A percentile compares a stretch with the other conserved stretches of the same genome.
Evolutionary conservation across 2,888 invertebrate species (phyloP).

Genomic region (Trichogramma dendrolimi): DNA sequence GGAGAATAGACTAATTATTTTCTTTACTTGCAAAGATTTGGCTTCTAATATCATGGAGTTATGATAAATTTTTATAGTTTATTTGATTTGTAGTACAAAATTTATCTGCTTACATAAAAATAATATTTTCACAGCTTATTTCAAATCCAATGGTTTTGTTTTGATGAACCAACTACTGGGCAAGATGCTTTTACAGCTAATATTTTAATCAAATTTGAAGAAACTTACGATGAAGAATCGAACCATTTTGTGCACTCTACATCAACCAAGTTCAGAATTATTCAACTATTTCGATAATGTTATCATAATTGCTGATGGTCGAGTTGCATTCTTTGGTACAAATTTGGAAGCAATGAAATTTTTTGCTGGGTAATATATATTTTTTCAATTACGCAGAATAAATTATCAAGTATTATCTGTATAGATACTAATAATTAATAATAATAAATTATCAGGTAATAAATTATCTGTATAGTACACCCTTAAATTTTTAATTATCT

Average conservation of each 20-base stretch:
- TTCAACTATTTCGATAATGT: constrained; percentile 77
- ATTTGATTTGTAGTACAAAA: not conserved
- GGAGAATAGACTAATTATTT: too few species aligned
- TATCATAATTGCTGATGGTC: constrained; percentile 80
- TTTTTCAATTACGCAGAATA: not conserved
- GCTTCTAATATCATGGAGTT: too few species aligned
- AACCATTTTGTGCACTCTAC: constrained; percentile 88
- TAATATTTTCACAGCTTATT: constrained; percentile 58
- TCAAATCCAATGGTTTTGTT: constrained; percentile 89
- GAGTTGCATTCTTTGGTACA: constrained; percentile 79
- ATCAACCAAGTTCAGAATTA: constrained; percentile 86
- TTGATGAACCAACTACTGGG: constrained; percentile 95
- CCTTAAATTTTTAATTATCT: too few species aligned
- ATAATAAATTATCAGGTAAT: too few species aligned
- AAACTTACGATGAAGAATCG: constrained; percentile 71
- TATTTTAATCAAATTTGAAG: constrained; percentile 69
- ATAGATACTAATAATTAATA: too few species aligned
- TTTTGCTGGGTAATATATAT: constrained; percentile 61
- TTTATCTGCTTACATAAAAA: not conserved
- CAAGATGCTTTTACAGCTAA: constrained; percentile 89
- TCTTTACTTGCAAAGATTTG: too few species aligned
- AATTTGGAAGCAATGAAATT: constrained; percentile 63
- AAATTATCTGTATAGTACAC: too few species aligned
- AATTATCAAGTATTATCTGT: too few species aligned
- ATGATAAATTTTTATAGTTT: too few species aligned